Evolutionary conservation across 35 echinoderm and acorn worm genomes (phyloP).

Genomic region (Anneissia japonica): DNA sequence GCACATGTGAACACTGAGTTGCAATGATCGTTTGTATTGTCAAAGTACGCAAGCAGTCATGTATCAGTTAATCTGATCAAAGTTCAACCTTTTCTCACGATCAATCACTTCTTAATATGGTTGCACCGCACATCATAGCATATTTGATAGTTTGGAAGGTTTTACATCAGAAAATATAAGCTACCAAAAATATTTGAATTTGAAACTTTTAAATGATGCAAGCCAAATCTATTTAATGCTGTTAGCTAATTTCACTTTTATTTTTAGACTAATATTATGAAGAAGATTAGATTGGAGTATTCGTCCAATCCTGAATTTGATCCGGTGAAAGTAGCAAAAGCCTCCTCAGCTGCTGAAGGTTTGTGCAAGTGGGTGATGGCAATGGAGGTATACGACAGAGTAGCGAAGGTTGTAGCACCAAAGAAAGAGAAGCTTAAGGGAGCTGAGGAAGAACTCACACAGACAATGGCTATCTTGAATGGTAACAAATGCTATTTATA

Average conservation of each 20-base stretch:
- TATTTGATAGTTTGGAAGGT: too few species aligned
- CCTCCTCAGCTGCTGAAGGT: constrained; percentile 86
- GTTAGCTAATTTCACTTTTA: background rate
- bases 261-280: constrained; percentile 62
- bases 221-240: too few species aligned
- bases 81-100: too few species aligned
- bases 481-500: constrained; percentile 55
- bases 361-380: constrained; percentile 85
- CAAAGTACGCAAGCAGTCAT: too few species aligned
- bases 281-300: constrained; percentile 91
- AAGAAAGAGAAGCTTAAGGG: constrained; percentile 97
- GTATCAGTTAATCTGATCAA: too few species aligned
- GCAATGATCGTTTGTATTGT: too few species aligned
- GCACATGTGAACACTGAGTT: too few species aligned
- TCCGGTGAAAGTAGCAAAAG: constrained; percentile 85
- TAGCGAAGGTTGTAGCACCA: constrained; percentile 95
- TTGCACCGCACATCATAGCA: too few species aligned
- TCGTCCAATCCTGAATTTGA: constrained; percentile 93
- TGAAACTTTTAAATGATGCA: too few species aligned
- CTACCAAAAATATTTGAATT: too few species aligned
- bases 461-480: constrained; percentile 93
- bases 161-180: too few species aligned
- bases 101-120: too few species aligned
- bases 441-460: constrained; percentile 65
- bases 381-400: constrained; percentile 94